Conservation (phyloP, 1,140 invertebrate genomes). For the Mycetomoellerius zeteki region DNA sequence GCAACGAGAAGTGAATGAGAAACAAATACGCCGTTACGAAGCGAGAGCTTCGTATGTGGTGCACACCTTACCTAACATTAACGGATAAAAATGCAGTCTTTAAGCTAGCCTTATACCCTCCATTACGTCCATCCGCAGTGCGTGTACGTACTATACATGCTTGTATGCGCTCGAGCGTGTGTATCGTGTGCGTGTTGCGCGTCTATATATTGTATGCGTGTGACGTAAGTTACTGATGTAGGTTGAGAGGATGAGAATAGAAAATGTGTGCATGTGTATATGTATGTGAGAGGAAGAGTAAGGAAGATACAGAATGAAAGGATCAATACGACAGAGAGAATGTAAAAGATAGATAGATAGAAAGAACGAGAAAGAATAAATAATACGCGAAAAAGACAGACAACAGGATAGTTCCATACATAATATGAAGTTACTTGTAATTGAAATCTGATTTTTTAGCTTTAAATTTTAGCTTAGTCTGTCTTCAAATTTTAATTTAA, state of each 20-base stretch:
- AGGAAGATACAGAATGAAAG: conserved; percentile 30
- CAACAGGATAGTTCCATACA: conserved; percentile 35
- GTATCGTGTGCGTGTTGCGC: conserved; percentile 37
- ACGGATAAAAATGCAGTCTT: conserved; percentile 67
- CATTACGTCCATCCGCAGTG: conserved; percentile 70
- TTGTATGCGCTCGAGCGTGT: conserved; percentile 43
- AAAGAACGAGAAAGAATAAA: neutral
- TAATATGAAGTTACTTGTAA: conserved; percentile 50
- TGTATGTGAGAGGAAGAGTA: neutral
- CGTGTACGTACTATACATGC: conserved; percentile 63
- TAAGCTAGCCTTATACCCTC: conserved; percentile 70
- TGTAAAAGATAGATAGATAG: neutral
- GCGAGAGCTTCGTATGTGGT: conserved; percentile 68
- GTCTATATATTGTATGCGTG: conserved; percentile 51
- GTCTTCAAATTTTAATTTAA: conserved; percentile 48
- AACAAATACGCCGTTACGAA: conserved; percentile 38
- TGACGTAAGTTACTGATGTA: conserved; percentile 45
- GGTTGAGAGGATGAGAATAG: conserved; percentile 25
- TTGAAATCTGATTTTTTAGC: conserved; percentile 49
- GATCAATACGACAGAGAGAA: neutral
- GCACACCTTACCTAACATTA: conserved; percentile 67
- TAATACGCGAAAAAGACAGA: conserved; percentile 21
- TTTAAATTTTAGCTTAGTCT: conserved; percentile 56
- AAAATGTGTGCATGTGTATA: neutral
- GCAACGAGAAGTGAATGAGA: conserved; percentile 50